Base-by-base conservation (phyloP, 2,888 invertebrate genomes). In the Caenorhabditis sp. region DNA sequence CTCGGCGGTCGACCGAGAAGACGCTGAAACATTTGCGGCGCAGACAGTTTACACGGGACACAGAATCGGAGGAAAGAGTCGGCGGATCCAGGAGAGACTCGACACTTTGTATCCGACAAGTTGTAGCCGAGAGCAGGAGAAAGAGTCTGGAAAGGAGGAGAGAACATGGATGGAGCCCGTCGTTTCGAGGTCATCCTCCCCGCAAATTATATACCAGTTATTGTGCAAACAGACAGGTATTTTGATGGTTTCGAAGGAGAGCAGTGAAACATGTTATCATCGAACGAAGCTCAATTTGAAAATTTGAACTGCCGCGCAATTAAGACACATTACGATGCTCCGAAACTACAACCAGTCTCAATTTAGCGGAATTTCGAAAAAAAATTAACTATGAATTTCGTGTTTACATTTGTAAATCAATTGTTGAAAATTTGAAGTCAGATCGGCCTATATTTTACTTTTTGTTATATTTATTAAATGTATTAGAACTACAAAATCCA, bases 41-140 rank as follows among this genome's bases (percentile, higher is more conserved):
- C 28, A 72, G 62, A 74, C 72, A 76, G 67, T 67, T 76, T 76
- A 55, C 61, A 35, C 37, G n/a, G n/a, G n/a, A 37, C 47, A 35
- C 24, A 32, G 32, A 32, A 32, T 6, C 4, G 32, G 9, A 4
- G 18, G 47, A 44, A 47, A 74, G n/a, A 60, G 53, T 44, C 15
- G 0, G 26, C 11, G 26, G 28, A 53, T 22, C 4, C 26, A 8
- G 44, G 60, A 55, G 26, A 40, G 18, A 15, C 22, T n/a, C n/a
- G n/a, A 51, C 35, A 55, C 28, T 56, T 68, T 22, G n/a, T n/a
- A n/a, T 35, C 60, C 9, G 28, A 61, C 5, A 6, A 32, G 76
- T 61, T 69, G 58, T 69, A 58, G 28, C 18, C 47, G 18, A 47
- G 47, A 47, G 47, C 47, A n/a, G 53, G 24, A 50, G 22, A 58